Evolutionary conservation across 2,113 vertebrate species (phyloP), one percentile per base, ranked within the genome.

Genomic region (Hystrix cristata): DNA sequence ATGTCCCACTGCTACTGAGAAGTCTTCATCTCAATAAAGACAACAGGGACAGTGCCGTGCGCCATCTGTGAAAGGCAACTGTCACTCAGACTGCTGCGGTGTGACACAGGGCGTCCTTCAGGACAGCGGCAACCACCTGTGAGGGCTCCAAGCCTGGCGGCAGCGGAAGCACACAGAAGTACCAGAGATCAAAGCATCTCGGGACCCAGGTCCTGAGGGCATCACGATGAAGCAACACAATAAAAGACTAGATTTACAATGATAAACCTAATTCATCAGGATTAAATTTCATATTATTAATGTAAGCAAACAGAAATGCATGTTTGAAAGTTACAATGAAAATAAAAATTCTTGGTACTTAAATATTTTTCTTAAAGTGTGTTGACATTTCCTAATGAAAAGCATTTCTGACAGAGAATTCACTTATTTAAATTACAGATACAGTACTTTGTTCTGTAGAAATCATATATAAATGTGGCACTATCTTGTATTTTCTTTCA

Each of bases 261-360:
- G 18, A 74, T 38, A 62, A 88, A 18, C 72, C 46, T 74, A 91
- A 81, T 29, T 46, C 43, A 81, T 29, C 21, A 74, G 10, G 5
- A 95, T 25, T 90, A 90, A 55, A 72, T 9, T 91, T 53, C 15
- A 67, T 9, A 67, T 46, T 74, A 86, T 79, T 76, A 95, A 60
- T 65, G 29, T 67, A 80, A 87, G 38, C 23, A 48, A 88, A 84
- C 9, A 71, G 67, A 87, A 60, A 79, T 31, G 76, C 2, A 34
- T 72, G 23, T 79, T 85, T 87, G 5, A 90, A 78, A 53, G 38
- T 80, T 95, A 84, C 62, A 84, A 10, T 69, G 71, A 96, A 92
- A 95, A 87, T 55, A 96, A 94, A 97, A 87, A 79, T 79, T 90
- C 90, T 46, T 88, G 2, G 38, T 65, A 27, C 14, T 78, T 21